phyloP scores from a whole-genome alignment of 2,888 invertebrate genomes.

The Xylota sylvarum region DNA sequence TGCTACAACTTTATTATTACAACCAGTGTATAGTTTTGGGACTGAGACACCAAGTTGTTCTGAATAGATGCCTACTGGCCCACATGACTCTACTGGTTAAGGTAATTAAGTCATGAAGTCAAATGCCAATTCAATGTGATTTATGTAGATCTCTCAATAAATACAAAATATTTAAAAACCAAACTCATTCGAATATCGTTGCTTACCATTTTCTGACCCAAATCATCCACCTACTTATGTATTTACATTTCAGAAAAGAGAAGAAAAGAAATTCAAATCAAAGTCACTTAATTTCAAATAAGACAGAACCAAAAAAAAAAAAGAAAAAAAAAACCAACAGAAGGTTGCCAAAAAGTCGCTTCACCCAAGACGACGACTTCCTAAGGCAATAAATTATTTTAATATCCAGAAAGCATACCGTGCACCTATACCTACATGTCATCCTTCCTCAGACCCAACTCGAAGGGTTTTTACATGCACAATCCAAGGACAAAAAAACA shows the following conservation, averaged over 20 bases:
- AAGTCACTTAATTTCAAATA: slow-evolving; percentile 5
- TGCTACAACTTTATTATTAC: no score
- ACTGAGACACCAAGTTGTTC: no score
- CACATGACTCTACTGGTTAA: no score
- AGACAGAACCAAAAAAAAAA: not conserved
- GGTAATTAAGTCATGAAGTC: no score
- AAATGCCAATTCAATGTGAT: no score
- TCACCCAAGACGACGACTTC: slow-evolving; percentile 36
- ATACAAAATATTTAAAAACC: no score
- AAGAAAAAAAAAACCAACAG: not conserved
- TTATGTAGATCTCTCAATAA: no score
- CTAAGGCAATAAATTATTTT: slow-evolving; percentile 56
- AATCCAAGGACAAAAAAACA: slow-evolving; percentile 1
- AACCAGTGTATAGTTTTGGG: no score
- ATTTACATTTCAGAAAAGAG: not conserved
- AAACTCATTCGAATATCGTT: no score
- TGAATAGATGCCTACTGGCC: no score
- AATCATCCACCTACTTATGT: slow-evolving; percentile 1
- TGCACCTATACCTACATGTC: not conserved
- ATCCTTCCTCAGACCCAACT: not conserved
- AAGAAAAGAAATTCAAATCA: not conserved
- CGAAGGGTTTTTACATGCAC: not conserved
- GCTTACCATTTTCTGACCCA: slow-evolving; percentile 1
- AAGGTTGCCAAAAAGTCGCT: slow-evolving; percentile 52
- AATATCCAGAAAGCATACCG: not conserved